Percentiles rank a stretch among this genome's conserved stretches.
phyloP scores from a whole-genome alignment of 2,888 invertebrate species.

The Aspidapion aeneum region DNA sequence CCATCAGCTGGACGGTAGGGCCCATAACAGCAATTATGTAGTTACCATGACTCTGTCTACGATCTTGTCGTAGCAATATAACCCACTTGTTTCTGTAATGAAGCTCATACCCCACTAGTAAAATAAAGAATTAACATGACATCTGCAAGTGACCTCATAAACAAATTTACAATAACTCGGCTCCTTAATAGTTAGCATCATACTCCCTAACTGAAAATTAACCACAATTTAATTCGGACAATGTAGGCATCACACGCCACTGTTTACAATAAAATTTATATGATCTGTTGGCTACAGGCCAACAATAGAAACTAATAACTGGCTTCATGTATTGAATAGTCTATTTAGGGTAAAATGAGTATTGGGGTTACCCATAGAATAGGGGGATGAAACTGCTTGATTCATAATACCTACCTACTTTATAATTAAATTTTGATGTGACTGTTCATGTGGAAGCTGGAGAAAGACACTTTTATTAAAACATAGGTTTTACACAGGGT shows the following conservation, averaged over 20 bases:
- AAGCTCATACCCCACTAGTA: no score
- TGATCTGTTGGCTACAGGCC: conserved; percentile 49
- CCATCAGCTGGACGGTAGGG: no score
- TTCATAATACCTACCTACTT: conserved; percentile 48
- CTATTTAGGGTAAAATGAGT: conserved; percentile 30
- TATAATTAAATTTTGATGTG: conserved; percentile 50
- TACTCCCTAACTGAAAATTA: conserved; percentile 49
- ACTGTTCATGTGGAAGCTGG: conserved; percentile 45
- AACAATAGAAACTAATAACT: conserved; percentile 49
- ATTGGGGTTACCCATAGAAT: conserved; percentile 35
- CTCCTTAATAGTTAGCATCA: no score
- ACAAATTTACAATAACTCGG: no score
- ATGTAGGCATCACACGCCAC: conserved; percentile 46
- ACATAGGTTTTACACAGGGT: no score
- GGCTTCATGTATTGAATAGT: conserved; percentile 46
- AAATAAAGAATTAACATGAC: no score
- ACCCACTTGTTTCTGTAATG: no score
- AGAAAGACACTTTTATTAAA: no score
- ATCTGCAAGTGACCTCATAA: no score
- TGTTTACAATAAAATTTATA: conserved; percentile 50
- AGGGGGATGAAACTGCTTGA: conserved; percentile 42
- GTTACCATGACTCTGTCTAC: no score
- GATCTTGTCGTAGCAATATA: no score
- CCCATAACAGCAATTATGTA: no score
- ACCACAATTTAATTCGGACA: conserved; percentile 42